Base-by-base conservation (phyloP, 2,113 vertebrate genomes). In the Silurus asotus region DNA sequence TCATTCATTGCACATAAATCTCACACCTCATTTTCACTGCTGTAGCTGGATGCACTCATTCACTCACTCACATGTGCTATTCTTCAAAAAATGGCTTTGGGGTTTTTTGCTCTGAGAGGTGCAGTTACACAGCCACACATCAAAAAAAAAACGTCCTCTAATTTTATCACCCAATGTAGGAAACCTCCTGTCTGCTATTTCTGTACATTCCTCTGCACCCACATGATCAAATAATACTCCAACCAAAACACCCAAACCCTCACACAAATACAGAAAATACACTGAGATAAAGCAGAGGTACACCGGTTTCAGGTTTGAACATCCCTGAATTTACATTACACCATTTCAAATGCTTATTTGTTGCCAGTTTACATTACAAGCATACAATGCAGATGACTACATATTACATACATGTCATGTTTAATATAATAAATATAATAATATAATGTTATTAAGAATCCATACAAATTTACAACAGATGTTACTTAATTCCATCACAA, bases 11-110 rank as follows among this genome's bases (percentile, higher is more conserved):
- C 93, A 94, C 94, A 95, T 96, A 96, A 95, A 95, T 87, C 94
- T 96, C 93, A 92, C 95, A 95, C 94, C 94, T 94, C 90, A 94
- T 95, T 95, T 94, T 94, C 94, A 94, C 94, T 95, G 94, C 94
- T 95, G 93, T 91, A 92, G 92, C 93, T 92, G 91, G 93, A 92
- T 84, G 81, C 90, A 89, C 90, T 84, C 89, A 88, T 91, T 91
- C 89, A 88, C 91, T 91, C 89, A 90, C 90, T 93, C 88, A 79
- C 88, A 81, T 88, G 81, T 67, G 70, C 81, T 72, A 86, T 86
- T 67, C 80, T 74, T 78, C 56, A 70, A 74, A 81, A 87, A 62
- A 65, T 74, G 79, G 87, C 70, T 59, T 45, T 8, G 75, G 85
- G 72, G 37, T 83, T 91, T 84, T n/a, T 80, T 61, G 76, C 64